Evolutionary conservation across 2,797 vertebrate genomes (phyloP), one percentile per base, ranked within the genome.

Genomic region (Mico argentatus): DNA sequence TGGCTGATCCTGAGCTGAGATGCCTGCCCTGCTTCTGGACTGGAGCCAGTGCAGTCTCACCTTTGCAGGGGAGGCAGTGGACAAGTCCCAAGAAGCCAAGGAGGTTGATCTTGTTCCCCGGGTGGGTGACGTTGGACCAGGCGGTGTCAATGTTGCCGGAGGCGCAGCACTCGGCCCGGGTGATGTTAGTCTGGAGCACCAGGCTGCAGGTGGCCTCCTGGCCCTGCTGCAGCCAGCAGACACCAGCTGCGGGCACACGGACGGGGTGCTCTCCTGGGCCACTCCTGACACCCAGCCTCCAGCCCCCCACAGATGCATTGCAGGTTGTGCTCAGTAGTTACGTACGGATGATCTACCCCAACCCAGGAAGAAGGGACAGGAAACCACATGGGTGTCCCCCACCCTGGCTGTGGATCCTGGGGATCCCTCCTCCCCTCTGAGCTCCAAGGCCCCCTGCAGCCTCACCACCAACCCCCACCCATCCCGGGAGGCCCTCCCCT

Each of bases 171-270:
- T 99, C 99, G 61, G 99, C 99, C 98, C 98, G 99, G 93, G 99
- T 99, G 97, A 99, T 99, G 0, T 99, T 99, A 0, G 99, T 99
- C 99, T 99, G 99, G 98, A 99, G 98, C 98, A 99, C 99, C 99
- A 99, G 99, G 98, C 99, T 99, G 91, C 99, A 99, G 94, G 99
- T 99, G 81, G 99, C 99, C 93, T 99, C 99, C 48, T 98, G 99
- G 85, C 99, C 99, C 98, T 99, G 99, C 98, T 99, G 99, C 93
- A 99, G 98, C 99, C 99, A 99, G 98, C 99, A 99, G 95, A 99
- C 99, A 80, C 99, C 99, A 90, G 99, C 99, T 98, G 91, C 0
- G 15, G 85, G 44, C 33, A 8, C 41, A 7, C 50, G 19, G 44
- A 48, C 8, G 4, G 70, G 59, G 67, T 22, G 26, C 59, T 75